Evolutionary conservation across 2,113 vertebrate genomes (phyloP), one percentile per base, ranked within the genome.

Genomic region (Choloepus hoffmanni): DNA sequence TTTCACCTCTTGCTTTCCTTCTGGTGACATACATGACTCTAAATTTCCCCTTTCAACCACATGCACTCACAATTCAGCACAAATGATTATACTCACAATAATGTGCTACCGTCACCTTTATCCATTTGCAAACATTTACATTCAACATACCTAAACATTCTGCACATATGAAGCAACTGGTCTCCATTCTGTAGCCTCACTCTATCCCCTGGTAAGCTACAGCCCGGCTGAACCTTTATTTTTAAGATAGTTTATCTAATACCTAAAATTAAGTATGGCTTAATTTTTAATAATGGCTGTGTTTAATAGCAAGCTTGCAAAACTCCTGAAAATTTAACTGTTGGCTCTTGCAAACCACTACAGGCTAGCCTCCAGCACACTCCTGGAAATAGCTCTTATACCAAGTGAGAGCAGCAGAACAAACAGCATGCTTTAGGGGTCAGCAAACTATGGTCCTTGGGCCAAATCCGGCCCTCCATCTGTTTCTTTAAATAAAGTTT

Each of bases 161-260:
- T 53, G 50, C 50, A 45, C 43, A 53, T 53, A 12, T 53, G 9
- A 53, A 53, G 50, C 50, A 53, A 10, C 50, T 14, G 13, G 10
- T 53, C 50, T 12, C 63, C 55, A 5, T 79, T 45, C 76, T 30
- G 26, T 45, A 30, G n/a, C 50, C 50, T 53, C 10, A 53, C 13
- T 53, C 24, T 43, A 26, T 28, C 4, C 30, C n/a, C 36, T 13
- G 10, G 30, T 48, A 23, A 13, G 33, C 19, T 53, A 53, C 13
- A 53, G 50, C 7, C 50, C 50, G 13, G 50, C 50, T 53, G 50
- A 53, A 30, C 62, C 45, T 24, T 95, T 86, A 65, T 82, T 40
- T 93, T 86, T 90, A 62, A 82, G 55, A 62, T 50, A 85, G 60
- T 70, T 89, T 85, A 72, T 92, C 70, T 73, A 85, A 36, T 36